phyloP scores from a whole-genome alignment of 1,140 invertebrate genomes.

The Anoplophora glabripennis region DNA sequence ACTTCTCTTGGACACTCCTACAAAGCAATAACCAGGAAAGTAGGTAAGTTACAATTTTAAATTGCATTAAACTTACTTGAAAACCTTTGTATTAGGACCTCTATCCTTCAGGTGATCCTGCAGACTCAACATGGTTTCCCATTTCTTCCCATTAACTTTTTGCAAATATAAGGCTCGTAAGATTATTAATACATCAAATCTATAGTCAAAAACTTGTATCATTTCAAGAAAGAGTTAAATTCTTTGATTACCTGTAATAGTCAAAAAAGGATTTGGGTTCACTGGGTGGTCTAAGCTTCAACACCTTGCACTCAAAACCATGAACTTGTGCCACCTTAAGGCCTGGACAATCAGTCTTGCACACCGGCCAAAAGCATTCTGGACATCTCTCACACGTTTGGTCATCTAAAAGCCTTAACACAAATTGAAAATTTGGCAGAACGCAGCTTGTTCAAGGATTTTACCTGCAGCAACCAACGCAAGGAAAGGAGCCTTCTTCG shows the following conservation, averaged over 20 bases:
- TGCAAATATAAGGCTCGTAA: conserved; percentile 66
- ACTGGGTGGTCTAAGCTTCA: conserved; percentile 22
- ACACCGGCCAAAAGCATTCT: conserved; percentile 68
- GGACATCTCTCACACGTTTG: conserved; percentile 19
- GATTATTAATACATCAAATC: conserved; percentile 64
- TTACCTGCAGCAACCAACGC: conserved; percentile 62
- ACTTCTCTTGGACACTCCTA: conserved; percentile 56
- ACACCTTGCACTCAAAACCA: conserved; percentile 60
- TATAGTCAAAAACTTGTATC: conserved; percentile 42
- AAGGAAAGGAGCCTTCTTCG: conserved; percentile 38
- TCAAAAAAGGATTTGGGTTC: conserved; percentile 15
- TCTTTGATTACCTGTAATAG: conserved; percentile 47
- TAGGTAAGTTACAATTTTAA: not conserved
- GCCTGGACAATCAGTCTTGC: conserved; percentile 58
- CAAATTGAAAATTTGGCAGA: not conserved
- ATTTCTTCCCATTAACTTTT: conserved; percentile 59
- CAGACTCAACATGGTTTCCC: conserved; percentile 61
- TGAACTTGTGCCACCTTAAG: conserved; percentile 60
- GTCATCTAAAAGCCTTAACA: not conserved
- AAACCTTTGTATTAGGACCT: conserved; percentile 60
- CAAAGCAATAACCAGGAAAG: conserved; percentile 49
- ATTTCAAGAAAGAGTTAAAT: not conserved
- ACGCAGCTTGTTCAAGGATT: conserved; percentile 18
- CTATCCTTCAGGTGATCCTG: conserved; percentile 69
- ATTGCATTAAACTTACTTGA: conserved; percentile 51